Evolutionary conservation across 2,888 invertebrate genomes (phyloP).

Genomic region (Lasioglossum figueresi): DNA sequence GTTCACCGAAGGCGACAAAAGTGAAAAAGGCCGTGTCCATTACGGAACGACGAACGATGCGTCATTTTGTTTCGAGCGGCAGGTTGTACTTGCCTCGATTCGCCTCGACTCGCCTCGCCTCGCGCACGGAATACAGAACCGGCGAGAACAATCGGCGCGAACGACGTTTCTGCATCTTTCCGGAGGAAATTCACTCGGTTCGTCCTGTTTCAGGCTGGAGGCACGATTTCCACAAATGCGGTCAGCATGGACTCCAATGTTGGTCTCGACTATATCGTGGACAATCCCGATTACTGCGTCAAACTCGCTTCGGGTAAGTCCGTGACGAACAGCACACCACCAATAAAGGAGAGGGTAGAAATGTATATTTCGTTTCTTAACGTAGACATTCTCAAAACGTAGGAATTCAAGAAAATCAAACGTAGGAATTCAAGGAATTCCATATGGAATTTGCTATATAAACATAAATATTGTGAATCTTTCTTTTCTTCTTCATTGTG

Average conservation of each 20-base stretch:
- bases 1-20: constrained; percentile 3
- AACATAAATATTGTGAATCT: background rate
- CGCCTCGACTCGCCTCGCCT: background rate
- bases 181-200: background rate
- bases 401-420: background rate
- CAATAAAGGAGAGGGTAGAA: background rate
- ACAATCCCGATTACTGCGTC: constrained; percentile 95
- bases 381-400: background rate
- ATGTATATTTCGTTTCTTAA: background rate
- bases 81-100: constrained; percentile 33
- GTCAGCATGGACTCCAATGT: constrained; percentile 94
- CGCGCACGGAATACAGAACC: background rate
- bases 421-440: background rate
- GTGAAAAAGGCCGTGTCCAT: constrained; percentile 10
- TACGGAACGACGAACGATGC: constrained; percentile 16
- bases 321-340: background rate
- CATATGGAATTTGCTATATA: background rate
- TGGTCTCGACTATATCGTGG: constrained; percentile 97
- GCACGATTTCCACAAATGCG: constrained; percentile 76
- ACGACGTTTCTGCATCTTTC: background rate
- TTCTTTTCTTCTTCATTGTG: no score
- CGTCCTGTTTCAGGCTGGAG: constrained; percentile 69
- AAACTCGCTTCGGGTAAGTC: constrained; percentile 92
- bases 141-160: background rate
- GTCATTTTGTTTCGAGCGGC: constrained; percentile 18